Base-by-base conservation (phyloP, 1,140 invertebrate species). In the Zaprionus ghesquierei region DNA sequence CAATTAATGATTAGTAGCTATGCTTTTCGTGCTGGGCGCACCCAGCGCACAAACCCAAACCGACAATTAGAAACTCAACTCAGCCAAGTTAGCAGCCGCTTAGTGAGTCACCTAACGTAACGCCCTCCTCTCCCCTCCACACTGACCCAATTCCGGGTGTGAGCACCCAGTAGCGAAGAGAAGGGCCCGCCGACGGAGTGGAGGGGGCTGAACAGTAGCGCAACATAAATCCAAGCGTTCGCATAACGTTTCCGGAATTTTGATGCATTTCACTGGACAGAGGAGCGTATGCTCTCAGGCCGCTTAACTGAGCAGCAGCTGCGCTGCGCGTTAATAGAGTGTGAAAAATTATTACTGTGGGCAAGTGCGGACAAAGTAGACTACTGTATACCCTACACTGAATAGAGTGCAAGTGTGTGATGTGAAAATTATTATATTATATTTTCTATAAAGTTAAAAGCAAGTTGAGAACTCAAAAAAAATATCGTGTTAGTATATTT, bases 191-290 rank as follows among this genome's bases (percentile, higher is more conserved):
- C n/a, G n/a, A 2, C 27, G 29, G 2, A 13, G 18, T 29, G 23
- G 59, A 29, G 35, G 41, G 56, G 55, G 31, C 2, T 51, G n/a
- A 12, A n/a, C 22, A 53, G 35, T 2, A 49, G 25, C 60, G 13
- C 50, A 73, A 41, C 70, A 86, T 78, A 85, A 81, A 86, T 86
- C 69, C 60, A 71, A 86, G 35, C 65, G 64, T 58, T 73, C 41
- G 68, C 56, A 29, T 59, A 77, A 49, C 73, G 66, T 81, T 85
- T 84, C 81, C 81, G 81, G 81, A 85, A 84, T 84, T 77, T 74
- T 80, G 73, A 84, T 84, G 81, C 81, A 84, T 85, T 77, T 68
- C 46, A 66, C 80, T 73, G 54, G 60, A 25, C 63, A 38, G 41
- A 33, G 65, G 65, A 44, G n/a, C 61, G 56, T 56, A 22, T 65